Percentiles rank a stretch among this genome's conserved stretches.
Evolutionary conservation across 2,797 vertebrate species (phyloP).

Genomic region (Sternarchorhynchus goeldii): DNA sequence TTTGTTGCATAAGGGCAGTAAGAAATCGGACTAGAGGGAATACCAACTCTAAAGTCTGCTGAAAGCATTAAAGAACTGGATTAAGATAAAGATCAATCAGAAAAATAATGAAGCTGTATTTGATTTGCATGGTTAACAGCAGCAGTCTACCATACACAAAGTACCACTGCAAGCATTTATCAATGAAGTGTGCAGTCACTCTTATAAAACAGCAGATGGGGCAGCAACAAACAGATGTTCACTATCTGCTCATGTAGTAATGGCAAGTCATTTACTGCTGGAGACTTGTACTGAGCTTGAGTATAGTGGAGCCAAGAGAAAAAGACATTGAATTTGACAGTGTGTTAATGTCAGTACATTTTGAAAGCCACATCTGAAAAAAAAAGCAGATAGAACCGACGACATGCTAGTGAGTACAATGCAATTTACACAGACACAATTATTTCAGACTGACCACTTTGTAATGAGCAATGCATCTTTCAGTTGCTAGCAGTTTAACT

Average conservation of each 20-base stretch:
- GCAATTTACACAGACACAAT: slow-evolving; percentile 75
- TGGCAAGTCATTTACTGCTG: slow-evolving; percentile 27
- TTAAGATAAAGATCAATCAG: background rate
- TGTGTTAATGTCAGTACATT: slow-evolving; percentile 56
- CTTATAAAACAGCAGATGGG: slow-evolving; percentile 46
- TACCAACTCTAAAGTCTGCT: background rate
- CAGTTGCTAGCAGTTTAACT: slow-evolving; percentile 69
- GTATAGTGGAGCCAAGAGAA: slow-evolving; percentile 55
- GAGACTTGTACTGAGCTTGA: slow-evolving; percentile 49
- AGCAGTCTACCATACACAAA: slow-evolving; percentile 1
- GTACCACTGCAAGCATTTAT: slow-evolving; percentile 6
- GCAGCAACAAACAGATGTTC: slow-evolving; percentile 31
- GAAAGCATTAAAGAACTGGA: background rate
- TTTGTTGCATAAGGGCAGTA: too few relatives aligned
- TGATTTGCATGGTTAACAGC: background rate
- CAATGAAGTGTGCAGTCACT: slow-evolving; percentile 18
- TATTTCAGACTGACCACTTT: slow-evolving; percentile 74
- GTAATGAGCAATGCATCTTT: slow-evolving; percentile 69
- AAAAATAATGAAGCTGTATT: background rate
- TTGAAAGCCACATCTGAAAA: slow-evolving; percentile 64
- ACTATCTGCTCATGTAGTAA: slow-evolving; percentile 37
- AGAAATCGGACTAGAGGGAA: too few relatives aligned
- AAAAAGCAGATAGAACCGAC: slow-evolving; percentile 70
- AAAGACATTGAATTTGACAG: slow-evolving; percentile 60
- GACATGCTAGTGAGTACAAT: slow-evolving; percentile 69